Evolutionary conservation across 2,113 vertebrate genomes (phyloP).

Genomic region (Chionis minor): DNA sequence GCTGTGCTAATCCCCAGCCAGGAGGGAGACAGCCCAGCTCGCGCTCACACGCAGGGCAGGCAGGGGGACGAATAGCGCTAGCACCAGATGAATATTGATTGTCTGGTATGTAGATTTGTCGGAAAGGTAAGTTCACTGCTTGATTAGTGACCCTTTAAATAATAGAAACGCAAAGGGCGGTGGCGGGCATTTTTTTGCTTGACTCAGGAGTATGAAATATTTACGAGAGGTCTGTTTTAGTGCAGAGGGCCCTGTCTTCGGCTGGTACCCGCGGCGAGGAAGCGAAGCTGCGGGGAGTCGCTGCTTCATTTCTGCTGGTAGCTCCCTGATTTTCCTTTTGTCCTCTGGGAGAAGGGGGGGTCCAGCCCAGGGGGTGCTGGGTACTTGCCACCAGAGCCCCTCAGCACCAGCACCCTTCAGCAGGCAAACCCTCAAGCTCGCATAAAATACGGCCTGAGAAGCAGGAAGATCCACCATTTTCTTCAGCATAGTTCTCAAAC

Average conservation of each 20-base stretch:
- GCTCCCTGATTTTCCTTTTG: background rate
- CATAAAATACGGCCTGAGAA: background rate
- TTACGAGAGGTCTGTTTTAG: background rate
- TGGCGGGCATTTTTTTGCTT: background rate
- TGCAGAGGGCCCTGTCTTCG: background rate
- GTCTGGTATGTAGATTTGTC: conserved; percentile 12
- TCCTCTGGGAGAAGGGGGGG: background rate
- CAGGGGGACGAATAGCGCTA: background rate
- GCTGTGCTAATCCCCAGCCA: background rate
- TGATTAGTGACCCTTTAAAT: conserved; percentile 53
- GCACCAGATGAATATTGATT: conserved; percentile 25
- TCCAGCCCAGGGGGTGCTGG: background rate
- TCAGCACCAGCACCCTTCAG: background rate
- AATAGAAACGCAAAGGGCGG: background rate
- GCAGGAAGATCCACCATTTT: background rate
- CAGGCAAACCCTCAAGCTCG: rapidly evolving
- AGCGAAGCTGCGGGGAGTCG: background rate
- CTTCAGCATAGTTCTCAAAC: background rate
- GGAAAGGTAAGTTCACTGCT: conserved; percentile 46
- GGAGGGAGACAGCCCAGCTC: background rate
- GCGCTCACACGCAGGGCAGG: background rate
- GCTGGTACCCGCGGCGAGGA: background rate
- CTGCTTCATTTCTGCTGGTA: background rate
- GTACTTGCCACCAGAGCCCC: background rate
- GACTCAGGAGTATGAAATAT: conserved; percentile 8